Conservation (phyloP, 2,113 vertebrate species). For the Centrocercus urophasianus region DNA sequence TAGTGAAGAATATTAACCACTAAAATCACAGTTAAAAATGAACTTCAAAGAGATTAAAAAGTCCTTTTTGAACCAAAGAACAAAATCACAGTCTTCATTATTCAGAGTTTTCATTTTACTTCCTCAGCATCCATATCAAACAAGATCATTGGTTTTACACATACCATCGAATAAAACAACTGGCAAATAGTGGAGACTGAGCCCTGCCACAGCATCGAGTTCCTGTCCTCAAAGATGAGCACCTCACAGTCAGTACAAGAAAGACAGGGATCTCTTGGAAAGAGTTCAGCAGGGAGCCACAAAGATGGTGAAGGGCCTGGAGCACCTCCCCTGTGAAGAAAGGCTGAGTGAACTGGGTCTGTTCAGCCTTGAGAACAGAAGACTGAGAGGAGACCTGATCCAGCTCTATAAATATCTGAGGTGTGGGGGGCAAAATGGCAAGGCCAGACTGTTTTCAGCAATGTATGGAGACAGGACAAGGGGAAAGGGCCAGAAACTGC, state of each 20-base stretch:
- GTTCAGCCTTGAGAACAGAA: too few species aligned
- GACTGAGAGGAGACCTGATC: too few species aligned
- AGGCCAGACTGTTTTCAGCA: too few species aligned
- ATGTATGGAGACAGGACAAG: too few species aligned
- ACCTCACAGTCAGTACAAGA: background rate
- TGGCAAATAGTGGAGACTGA: background rate
- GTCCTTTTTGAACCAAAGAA: background rate
- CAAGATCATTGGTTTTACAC: rapidly evolving
- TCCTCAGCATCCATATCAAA: background rate
- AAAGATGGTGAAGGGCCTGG: too few species aligned
- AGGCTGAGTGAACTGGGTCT: too few species aligned
- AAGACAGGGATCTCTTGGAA: too few species aligned
- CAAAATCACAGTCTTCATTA: background rate
- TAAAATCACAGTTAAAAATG: background rate
- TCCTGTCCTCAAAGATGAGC: background rate
- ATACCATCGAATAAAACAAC: background rate
- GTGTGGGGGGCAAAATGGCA: too few species aligned
- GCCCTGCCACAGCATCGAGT: background rate
- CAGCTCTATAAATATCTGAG: too few species aligned
- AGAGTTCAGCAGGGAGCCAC: too few species aligned
- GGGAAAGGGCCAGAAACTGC: too few species aligned
- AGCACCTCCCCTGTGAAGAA: too few species aligned
- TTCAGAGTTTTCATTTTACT: background rate
- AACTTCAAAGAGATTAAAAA: background rate
- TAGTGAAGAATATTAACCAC: background rate